These are phyloP conservation scores for Nomada lathburiana DNA, from an alignment of 2,888 invertebrate species.

Conservation along the genomic window DNA sequence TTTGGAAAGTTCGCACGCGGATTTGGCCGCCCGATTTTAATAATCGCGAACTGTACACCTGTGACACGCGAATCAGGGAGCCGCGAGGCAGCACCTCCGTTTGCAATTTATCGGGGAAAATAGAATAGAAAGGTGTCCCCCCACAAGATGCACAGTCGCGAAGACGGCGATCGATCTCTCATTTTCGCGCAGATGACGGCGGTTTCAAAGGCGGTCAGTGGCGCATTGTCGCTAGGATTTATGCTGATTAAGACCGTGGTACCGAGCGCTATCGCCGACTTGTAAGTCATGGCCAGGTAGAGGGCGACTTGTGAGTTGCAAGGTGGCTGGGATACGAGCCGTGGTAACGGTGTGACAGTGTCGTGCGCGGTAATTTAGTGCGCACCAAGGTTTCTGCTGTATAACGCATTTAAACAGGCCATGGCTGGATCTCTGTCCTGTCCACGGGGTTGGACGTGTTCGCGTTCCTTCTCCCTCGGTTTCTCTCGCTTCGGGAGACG, in stretches of 20 bases:
- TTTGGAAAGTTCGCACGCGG: background rate
- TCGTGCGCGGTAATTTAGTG: constrained; percentile 77
- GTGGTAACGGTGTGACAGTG: constrained; percentile 68
- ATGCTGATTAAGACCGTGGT: constrained; percentile 83
- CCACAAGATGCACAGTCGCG: background rate
- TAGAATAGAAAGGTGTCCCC: no score
- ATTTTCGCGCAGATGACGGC: constrained; percentile 41
- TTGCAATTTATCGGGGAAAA: no score
- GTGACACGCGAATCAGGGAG: no score
- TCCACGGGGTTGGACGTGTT: constrained; percentile 7
- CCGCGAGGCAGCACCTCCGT: no score
- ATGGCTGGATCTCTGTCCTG: constrained; percentile 42
- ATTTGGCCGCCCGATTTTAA: background rate
- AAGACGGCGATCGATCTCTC: background rate
- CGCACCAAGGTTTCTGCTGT: constrained; percentile 71
- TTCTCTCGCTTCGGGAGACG: constrained; percentile 49
- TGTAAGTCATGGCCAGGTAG: constrained; percentile 77
- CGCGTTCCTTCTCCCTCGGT: constrained; percentile 12
- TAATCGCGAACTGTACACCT: no score
- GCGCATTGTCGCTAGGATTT: constrained; percentile 82
- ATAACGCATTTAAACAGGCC: constrained; percentile 73
- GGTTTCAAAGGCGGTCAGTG: constrained; percentile 61
- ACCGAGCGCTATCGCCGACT: constrained; percentile 81
- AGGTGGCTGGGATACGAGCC: constrained; percentile 68
- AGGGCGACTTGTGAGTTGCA: constrained; percentile 72